A percentile compares a stretch with the other conserved stretches of the same genome.
Conservation (phyloP, 1,140 invertebrate species). For the Drosophila bipectinata region DNA sequence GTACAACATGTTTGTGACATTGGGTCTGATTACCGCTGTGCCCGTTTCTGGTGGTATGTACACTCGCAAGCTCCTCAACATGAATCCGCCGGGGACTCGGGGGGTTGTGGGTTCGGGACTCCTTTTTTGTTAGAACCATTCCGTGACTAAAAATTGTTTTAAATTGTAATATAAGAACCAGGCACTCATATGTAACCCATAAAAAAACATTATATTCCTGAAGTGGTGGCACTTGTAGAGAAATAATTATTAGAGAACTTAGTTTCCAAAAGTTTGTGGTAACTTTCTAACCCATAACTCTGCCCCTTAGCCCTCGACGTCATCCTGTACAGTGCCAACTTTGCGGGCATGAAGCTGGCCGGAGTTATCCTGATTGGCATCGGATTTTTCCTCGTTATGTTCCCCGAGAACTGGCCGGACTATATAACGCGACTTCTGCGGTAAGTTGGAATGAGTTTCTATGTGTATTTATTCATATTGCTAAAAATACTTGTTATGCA, state of each 20-base stretch:
- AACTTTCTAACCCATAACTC: neutral
- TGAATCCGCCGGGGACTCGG: neutral
- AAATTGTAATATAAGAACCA: constrained; percentile 52
- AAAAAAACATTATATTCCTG: constrained; percentile 12
- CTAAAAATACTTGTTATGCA: constrained; percentile 50
- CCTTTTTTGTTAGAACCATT: constrained; percentile 29
- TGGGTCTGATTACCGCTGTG: constrained; percentile 95
- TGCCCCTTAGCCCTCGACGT: constrained; percentile 90
- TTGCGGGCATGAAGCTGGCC: constrained; percentile 96
- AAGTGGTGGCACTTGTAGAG: constrained; percentile 4
- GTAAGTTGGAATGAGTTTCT: constrained; percentile 85
- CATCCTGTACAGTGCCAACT: constrained; percentile 92
- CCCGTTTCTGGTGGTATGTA: constrained; percentile 94
- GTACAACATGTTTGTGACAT: constrained; percentile 96
- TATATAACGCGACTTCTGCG: constrained; percentile 94
- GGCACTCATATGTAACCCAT: constrained; percentile 32
- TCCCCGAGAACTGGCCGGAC: constrained; percentile 97
- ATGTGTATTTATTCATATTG: constrained; percentile 63
- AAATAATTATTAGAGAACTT: no score
- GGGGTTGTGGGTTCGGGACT: neutral
- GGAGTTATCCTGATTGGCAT: constrained; percentile 95
- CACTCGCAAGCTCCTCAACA: constrained; percentile 13
- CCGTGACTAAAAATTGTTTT: constrained; percentile 59
- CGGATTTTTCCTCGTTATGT: constrained; percentile 96
- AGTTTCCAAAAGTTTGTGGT: no score